phyloP scores from a whole-genome alignment of 2,113 vertebrate genomes.

The Micromys minutus region DNA sequence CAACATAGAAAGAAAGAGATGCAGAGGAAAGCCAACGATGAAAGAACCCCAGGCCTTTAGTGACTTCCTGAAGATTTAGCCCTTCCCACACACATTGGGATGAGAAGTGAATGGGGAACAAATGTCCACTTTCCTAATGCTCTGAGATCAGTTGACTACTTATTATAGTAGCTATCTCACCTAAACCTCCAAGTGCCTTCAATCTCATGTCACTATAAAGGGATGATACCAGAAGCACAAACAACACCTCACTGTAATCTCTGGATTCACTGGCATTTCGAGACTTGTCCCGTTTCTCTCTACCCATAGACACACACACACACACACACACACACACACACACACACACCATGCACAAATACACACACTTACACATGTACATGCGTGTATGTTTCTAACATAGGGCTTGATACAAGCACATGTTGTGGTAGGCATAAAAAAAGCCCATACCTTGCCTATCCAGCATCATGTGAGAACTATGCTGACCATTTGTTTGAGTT shows the following conservation, averaged over 20 bases:
- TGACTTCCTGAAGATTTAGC: background rate
- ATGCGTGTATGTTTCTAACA: background rate
- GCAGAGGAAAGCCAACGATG: background rate
- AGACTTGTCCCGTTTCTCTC: background rate
- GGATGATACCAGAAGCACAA: background rate
- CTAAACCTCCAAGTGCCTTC: background rate
- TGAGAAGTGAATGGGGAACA: background rate
- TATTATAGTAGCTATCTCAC: background rate
- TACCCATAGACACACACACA: background rate
- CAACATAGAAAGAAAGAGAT: background rate
- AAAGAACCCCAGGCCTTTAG: background rate
- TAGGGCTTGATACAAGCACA: background rate
- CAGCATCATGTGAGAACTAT: background rate
- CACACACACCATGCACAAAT: background rate
- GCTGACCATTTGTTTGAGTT: background rate
- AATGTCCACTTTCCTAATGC: background rate
- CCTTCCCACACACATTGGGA: background rate
- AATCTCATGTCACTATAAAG: background rate
- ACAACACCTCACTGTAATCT: background rate
- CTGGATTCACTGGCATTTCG: background rate
- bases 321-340: background rate
- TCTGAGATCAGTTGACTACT: background rate
- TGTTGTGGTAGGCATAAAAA: accelerated
- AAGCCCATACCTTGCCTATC: background rate
- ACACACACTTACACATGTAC: background rate